Percentiles rank a stretch among this genome's conserved stretches.
Conservation (phyloP, 2,888 invertebrate genomes). For the Drosophila melanocephala region DNA sequence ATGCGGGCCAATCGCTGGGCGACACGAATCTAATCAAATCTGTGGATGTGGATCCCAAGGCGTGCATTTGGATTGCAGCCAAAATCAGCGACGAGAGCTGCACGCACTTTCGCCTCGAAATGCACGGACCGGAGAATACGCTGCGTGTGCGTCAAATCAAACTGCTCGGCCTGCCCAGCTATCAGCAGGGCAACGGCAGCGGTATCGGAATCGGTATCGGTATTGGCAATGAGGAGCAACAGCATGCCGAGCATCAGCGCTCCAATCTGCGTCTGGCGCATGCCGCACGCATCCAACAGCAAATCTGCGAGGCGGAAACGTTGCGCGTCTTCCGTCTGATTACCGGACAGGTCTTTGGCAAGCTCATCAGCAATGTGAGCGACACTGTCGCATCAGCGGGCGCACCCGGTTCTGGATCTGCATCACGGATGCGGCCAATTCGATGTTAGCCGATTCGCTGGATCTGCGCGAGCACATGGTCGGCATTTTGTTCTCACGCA, state of each 20-base stretch:
- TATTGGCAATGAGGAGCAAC: conserved; percentile 23
- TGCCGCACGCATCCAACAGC: conserved; percentile 89
- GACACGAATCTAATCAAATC: conserved; percentile 92
- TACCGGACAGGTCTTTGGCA: conserved; percentile 94
- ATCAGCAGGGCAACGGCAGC: conserved; percentile 16
- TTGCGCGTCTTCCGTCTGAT: conserved; percentile 96
- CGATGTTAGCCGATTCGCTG: conserved; percentile 86
- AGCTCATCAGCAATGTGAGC: conserved; percentile 88
- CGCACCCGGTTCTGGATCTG: background rate
- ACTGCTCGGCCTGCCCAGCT: conserved; percentile 88
- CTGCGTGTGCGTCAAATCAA: conserved; percentile 94
- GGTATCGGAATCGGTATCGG: background rate
- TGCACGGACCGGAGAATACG: conserved; percentile 96
- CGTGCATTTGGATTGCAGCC: conserved; percentile 96
- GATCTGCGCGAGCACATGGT: conserved; percentile 98
- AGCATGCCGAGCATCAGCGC: conserved; percentile 56
- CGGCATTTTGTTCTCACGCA: conserved; percentile 96
- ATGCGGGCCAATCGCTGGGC: conserved; percentile 92
- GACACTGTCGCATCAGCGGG: conserved; percentile 52
- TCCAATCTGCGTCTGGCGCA: conserved; percentile 81
- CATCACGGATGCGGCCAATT: conserved; percentile 58
- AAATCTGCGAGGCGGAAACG: conserved; percentile 96
- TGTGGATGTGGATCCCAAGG: conserved; percentile 93
- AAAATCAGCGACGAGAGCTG: conserved; percentile 89
- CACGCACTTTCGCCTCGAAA: conserved; percentile 91